A percentile compares a stretch with the other conserved stretches of the same genome.
These are phyloP conservation scores for Zele albiditarsus DNA, from an alignment of 2,888 invertebrate genomes.

Conservation along the genomic window DNA sequence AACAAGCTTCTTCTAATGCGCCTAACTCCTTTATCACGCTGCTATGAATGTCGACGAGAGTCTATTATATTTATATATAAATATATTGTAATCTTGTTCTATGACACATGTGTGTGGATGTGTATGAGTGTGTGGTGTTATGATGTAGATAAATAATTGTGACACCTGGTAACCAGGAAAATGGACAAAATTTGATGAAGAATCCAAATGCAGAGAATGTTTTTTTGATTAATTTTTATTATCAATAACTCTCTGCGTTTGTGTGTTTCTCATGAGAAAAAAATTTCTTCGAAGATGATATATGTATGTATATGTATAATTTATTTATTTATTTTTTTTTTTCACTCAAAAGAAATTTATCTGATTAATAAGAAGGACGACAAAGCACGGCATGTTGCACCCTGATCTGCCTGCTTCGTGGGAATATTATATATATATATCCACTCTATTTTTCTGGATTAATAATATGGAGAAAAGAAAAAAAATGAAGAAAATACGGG, in stretches of 20 bases:
- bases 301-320: neutral
- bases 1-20: neutral
- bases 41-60: slow-evolving; percentile 22
- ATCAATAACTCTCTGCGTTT: neutral
- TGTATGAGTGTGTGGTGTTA: no score
- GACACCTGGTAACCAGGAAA: neutral
- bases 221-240: neutral
- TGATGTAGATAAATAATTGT: neutral
- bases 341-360: neutral
- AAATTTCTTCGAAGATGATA: neutral
- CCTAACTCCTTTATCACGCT: neutral
- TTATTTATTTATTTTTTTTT: neutral
- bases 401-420: slow-evolving; percentile 50
- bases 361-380: neutral
- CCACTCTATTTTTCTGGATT: neutral
- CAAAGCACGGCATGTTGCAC: slow-evolving; percentile 55
- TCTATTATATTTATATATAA: no score
- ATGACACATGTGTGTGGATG: neutral
- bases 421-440: slow-evolving; percentile 36
- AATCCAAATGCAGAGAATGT: neutral
- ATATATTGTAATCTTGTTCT: neutral
- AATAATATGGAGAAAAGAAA: neutral
- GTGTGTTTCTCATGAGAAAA: neutral
- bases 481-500: neutral
- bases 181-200: no score